Percentiles rank a stretch among this genome's conserved stretches.
Evolutionary conservation across 2,113 vertebrate species (phyloP).

Genomic region (Diadophis punctatus): DNA sequence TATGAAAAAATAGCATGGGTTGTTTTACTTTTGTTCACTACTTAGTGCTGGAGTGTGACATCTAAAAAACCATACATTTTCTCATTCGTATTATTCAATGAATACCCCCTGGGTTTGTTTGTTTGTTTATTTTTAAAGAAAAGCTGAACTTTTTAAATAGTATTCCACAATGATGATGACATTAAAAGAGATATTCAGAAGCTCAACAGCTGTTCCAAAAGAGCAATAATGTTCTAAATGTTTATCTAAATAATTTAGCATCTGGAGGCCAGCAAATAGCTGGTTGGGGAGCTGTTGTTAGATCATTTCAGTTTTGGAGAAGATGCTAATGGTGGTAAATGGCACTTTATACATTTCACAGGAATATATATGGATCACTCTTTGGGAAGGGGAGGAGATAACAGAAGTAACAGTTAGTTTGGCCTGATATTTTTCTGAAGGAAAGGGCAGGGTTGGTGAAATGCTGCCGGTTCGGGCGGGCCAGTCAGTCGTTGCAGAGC

Average conservation of each 20-base stretch:
- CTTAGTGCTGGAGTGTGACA: neutral
- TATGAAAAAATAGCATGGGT: neutral
- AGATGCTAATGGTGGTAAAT: neutral
- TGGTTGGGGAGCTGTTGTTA: neutral
- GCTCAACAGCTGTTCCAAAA: neutral
- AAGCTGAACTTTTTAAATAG: neutral
- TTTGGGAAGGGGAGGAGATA: neutral
- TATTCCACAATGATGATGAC: neutral
- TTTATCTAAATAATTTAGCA: slow-evolving; percentile 23
- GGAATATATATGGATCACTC: neutral
- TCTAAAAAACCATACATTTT: neutral
- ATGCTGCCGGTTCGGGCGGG: too few relatives aligned
- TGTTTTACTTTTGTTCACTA: neutral
- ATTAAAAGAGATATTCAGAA: neutral
- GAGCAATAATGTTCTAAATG: neutral
- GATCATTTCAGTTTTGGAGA: slow-evolving; percentile 19
- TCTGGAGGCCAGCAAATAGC: slow-evolving; percentile 10
- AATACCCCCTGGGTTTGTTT: neutral
- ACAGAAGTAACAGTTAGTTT: neutral
- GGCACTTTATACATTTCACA: neutral
- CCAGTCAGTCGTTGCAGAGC: too few relatives aligned
- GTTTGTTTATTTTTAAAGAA: neutral
- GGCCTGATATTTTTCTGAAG: neutral
- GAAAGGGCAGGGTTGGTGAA: neutral
- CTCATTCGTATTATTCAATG: neutral